Conservation (phyloP, 1,140 invertebrate species). For the Drosophila busckii region DNA sequence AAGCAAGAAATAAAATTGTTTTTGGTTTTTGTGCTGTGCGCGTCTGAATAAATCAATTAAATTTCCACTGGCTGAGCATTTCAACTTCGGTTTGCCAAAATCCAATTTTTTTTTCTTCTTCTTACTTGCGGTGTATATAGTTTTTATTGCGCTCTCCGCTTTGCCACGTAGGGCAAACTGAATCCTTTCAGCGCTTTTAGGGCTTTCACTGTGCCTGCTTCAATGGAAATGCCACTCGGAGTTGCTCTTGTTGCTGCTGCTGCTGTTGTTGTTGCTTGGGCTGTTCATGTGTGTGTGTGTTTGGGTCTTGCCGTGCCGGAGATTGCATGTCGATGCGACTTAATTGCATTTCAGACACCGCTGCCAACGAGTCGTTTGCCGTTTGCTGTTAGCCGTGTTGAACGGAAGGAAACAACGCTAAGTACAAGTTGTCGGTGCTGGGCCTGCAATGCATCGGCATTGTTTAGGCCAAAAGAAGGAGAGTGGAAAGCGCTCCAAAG, state of each 20-base stretch:
- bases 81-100: slow-evolving; percentile 1
- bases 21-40: too few relatives aligned
- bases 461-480: too few relatives aligned
- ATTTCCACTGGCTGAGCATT: background rate
- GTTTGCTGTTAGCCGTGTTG: slow-evolving; percentile 35
- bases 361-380: slow-evolving; percentile 59
- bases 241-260: background rate
- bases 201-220: slow-evolving; percentile 21
- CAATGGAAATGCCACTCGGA: slow-evolving; percentile 14
- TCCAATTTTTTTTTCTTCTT: background rate
- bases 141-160: slow-evolving; percentile 23
- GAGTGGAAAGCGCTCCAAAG: slow-evolving; percentile 21
- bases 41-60: too few relatives aligned
- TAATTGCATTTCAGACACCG: slow-evolving; percentile 72
- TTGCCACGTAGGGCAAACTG: slow-evolving; percentile 47
- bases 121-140: slow-evolving; percentile 14
- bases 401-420: slow-evolving; percentile 63
- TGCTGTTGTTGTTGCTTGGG: slow-evolving; percentile 29
- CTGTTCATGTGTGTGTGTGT: slow-evolving; percentile 25
- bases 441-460: slow-evolving; percentile 40
- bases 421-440: slow-evolving; percentile 56
- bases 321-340: slow-evolving; percentile 73
- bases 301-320: slow-evolving; percentile 49
- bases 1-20: too few relatives aligned
- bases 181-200: slow-evolving; percentile 62